Conservation (phyloP, 2,888 invertebrate genomes). For the Suillia variegata region DNA sequence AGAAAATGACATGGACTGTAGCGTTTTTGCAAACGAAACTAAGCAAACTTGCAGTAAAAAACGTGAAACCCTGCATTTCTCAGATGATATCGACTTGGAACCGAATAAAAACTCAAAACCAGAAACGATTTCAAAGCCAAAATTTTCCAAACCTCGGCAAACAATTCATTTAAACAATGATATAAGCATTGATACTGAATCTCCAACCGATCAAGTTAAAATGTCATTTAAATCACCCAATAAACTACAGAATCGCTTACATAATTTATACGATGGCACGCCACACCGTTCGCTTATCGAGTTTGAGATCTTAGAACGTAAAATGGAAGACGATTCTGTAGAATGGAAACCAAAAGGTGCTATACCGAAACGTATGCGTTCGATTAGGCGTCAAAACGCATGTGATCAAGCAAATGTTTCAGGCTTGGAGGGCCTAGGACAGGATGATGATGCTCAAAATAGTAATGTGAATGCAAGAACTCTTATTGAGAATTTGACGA, state of each 20-base stretch:
- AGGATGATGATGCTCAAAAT: background rate
- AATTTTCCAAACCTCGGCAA: too few relatives aligned
- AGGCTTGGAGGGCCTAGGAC: background rate
- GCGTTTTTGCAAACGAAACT: too few relatives aligned
- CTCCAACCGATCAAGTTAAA: too few relatives aligned
- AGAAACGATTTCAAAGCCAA: too few relatives aligned
- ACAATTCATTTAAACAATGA: too few relatives aligned
- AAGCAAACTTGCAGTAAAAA: too few relatives aligned
- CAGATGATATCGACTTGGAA: too few relatives aligned
- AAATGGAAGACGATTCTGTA: constrained; percentile 14
- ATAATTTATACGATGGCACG: constrained; percentile 28
- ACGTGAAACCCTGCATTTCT: too few relatives aligned
- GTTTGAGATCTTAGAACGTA: constrained; percentile 34
- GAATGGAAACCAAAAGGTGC: background rate
- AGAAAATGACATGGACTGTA: too few relatives aligned
- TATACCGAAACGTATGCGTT: background rate
- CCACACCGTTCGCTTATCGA: constrained; percentile 40
- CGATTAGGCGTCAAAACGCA: background rate
- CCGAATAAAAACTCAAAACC: too few relatives aligned
- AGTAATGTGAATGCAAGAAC: background rate
- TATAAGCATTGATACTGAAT: too few relatives aligned
- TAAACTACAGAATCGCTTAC: background rate
- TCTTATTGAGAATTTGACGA: background rate
- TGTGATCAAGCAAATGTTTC: constrained; percentile 4
- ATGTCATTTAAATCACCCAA: too few relatives aligned